Base-by-base conservation (phyloP, 2,113 vertebrate species). In the Copsychus sechellarum region DNA sequence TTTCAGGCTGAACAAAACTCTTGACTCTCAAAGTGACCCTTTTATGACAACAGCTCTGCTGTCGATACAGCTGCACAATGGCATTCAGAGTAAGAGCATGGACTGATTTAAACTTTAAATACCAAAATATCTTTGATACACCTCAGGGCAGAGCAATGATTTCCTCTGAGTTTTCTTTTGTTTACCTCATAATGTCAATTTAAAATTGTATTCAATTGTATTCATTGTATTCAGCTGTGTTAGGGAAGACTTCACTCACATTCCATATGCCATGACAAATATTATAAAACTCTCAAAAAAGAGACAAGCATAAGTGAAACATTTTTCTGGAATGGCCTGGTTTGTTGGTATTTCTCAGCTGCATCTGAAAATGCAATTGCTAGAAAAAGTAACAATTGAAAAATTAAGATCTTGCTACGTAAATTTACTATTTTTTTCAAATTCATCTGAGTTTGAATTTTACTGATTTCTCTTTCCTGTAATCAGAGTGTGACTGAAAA, bases 81-180 rank as follows among this genome's bases (percentile, higher is more conserved):
- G 77, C 82, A 94, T 96, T 88, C 92, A 86, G 64, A 78, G 34
- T 67, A 83, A 90, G 51, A 88, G 40, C 50, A 65, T 9, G 25
- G 84, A 54, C 66, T 70, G 54, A 90, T 94, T 67, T 96, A 90
- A 95, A 94, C 79, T 96, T 90, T 95, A 97, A 95, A 96, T 95
- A 91, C 14, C 81, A 80, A 85, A 81, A 50, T 69, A 88, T 69
- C 77, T 86, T 71, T 43, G 53, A 69, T 29, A 42, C 1, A 53
- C 40, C 79, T 67, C 12, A 3, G 88, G 92, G n/a, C 72, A 91
- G 13, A 64, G 58, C 25, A 88, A 28, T 77, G 22, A 64, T 78
- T 83, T 92, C 42, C 45, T 93, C 64, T 4, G 7, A 86, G 48
- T 71, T 94, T 88, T 64, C 66, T 76, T 79, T 71, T 78, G 24